Evolutionary conservation across 2,888 invertebrate species (phyloP).

Genomic region (Amblyjoppa proteus): DNA sequence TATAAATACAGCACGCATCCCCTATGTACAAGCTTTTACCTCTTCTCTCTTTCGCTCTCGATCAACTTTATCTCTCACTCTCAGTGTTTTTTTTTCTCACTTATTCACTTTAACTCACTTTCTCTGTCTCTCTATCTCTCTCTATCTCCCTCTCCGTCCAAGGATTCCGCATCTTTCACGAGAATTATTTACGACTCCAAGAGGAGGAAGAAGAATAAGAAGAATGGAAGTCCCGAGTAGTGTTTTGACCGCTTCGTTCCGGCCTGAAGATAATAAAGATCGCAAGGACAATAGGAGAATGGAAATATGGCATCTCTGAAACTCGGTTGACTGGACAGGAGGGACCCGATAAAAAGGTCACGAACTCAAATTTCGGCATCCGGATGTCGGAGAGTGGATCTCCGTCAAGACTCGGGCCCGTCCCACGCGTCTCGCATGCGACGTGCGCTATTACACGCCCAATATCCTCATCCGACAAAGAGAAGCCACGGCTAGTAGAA

Average conservation of each 20-base stretch:
- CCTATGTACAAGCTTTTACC: conserved; percentile 75
- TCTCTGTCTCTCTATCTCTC: conserved; percentile 43
- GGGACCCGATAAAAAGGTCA: conserved; percentile 44
- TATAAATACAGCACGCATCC: conserved; percentile 78
- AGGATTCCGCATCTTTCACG: conserved; percentile 55
- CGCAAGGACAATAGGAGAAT: conserved; percentile 23
- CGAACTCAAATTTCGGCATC: conserved; percentile 63
- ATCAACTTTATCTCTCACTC: conserved; percentile 60
- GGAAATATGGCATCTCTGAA: conserved; percentile 48
- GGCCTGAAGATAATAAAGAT: conserved; percentile 39
- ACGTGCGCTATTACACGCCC: conserved; percentile 64
- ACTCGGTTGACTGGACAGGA: conserved; percentile 37
- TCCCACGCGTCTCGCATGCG: conserved; percentile 64
- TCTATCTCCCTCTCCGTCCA: conserved; percentile 23
- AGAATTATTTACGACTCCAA: conserved; percentile 4
- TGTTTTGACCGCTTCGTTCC: conserved; percentile 17
- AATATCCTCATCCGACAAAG: conserved; percentile 69
- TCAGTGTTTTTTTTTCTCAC: conserved; percentile 61
- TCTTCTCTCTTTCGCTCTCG: conserved; percentile 53
- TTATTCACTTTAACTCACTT: conserved; percentile 49
- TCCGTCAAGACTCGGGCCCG: conserved; percentile 35
- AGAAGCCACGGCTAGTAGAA: conserved; percentile 57
- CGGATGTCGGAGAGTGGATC: conserved; percentile 53
- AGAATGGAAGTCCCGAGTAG: conserved; percentile 17
- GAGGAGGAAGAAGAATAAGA: background rate